Evolutionary conservation across 2,888 invertebrate genomes (phyloP).

Genomic region (Agrenia bidenticulata): DNA sequence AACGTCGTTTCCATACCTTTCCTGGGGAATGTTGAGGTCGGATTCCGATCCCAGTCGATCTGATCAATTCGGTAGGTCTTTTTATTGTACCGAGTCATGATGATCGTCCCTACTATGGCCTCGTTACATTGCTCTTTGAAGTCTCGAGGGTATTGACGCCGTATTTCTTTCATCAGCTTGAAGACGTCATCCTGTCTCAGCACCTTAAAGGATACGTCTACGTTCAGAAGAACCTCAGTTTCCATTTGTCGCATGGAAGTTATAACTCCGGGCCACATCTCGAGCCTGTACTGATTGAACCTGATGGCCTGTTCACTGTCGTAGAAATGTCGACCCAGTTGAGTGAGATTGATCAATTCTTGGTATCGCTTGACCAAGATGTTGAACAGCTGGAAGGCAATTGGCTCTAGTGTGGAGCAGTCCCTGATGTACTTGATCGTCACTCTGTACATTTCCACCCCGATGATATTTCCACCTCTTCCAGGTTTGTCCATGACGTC

Average conservation of each 20-base stretch:
- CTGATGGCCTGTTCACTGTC: background rate
- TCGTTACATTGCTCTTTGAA: background rate
- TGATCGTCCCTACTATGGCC: constrained; percentile 1
- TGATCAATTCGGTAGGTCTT: constrained; percentile 6
- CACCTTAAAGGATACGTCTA: constrained; percentile 10
- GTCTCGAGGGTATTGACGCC: background rate
- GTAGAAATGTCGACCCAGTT: background rate
- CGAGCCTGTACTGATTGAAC: background rate
- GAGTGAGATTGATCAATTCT: background rate
- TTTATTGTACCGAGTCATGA: constrained; percentile 11
- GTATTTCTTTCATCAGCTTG: background rate
- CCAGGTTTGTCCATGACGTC: background rate
- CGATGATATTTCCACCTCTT: background rate
- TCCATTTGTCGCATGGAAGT: constrained; percentile 9
- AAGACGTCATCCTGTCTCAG: background rate
- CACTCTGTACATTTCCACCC: background rate
- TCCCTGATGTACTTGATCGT: background rate
- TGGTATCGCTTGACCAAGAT: background rate
- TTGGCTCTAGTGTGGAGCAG: background rate
- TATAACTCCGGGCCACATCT: background rate
- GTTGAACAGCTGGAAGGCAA: background rate
- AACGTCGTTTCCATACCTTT: background rate
- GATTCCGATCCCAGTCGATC: background rate
- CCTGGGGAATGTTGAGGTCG: background rate
- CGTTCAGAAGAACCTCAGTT: background rate